phyloP scores from a whole-genome alignment of 2,797 vertebrate species.

The Myotis myotis region DNA sequence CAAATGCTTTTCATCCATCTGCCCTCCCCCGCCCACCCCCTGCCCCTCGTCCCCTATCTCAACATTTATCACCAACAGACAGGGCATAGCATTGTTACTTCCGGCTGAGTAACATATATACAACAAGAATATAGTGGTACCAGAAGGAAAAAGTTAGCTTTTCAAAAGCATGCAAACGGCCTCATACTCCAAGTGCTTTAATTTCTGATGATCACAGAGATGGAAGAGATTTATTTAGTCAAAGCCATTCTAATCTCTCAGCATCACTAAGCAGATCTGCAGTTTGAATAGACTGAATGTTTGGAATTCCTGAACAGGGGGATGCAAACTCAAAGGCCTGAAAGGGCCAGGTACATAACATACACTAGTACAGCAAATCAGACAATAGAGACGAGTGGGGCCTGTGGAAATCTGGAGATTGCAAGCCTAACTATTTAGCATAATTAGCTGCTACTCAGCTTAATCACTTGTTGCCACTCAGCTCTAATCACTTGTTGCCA shows the following conservation, averaged over 20 bases:
- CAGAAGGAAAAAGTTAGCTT: background rate
- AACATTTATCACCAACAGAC: background rate
- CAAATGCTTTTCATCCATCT: background rate
- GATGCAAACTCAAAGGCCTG: background rate
- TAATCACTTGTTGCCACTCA: background rate
- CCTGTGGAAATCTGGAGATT: background rate
- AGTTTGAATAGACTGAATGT: background rate
- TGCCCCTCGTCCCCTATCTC: background rate
- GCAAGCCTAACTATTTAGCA: background rate
- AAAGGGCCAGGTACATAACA: background rate
- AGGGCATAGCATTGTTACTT: background rate
- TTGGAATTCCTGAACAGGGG: background rate
- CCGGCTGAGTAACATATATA: background rate
- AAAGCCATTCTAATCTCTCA: background rate
- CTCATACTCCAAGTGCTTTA: background rate
- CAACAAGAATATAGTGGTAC: background rate
- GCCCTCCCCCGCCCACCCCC: too few relatives aligned
- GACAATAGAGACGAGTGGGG: background rate
- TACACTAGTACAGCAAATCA: background rate
- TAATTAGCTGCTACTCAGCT: background rate
- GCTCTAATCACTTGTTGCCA: background rate
- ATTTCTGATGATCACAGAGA: slow-evolving; percentile 24
- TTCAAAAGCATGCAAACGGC: background rate
- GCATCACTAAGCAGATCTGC: background rate
- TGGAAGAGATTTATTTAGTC: background rate